Conservation (phyloP, 2,888 invertebrate species). For the Melinopterus prodromus region DNA sequence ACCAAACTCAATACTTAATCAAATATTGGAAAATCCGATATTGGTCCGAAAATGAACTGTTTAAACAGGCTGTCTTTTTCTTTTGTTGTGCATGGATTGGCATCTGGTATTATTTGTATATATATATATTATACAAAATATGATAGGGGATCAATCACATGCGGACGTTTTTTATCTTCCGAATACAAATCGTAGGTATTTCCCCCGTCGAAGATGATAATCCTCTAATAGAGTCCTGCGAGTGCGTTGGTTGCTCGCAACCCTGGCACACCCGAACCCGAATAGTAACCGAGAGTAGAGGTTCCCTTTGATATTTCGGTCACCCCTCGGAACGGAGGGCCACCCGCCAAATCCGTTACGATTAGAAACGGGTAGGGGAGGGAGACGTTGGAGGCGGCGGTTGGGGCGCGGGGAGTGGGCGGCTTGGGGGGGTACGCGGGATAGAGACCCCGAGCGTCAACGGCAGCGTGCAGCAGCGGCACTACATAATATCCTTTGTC, state of each 20-base stretch:
- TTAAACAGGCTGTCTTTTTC: too few relatives aligned
- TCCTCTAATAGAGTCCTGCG: not conserved
- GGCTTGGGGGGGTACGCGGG: not conserved
- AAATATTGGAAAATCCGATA: too few relatives aligned
- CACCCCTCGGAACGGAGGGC: not conserved
- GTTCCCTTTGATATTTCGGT: not conserved
- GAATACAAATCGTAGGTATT: not conserved
- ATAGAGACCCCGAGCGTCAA: not conserved
- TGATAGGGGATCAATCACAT: not conserved
- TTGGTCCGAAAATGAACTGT: too few relatives aligned
- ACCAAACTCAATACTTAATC: too few relatives aligned
- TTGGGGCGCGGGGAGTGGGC: not conserved
- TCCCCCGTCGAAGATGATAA: not conserved
- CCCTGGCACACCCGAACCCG: not conserved
- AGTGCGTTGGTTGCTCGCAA: not conserved
- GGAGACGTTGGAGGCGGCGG: not conserved
- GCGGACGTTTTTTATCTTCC: not conserved
- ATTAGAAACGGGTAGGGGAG: not conserved
- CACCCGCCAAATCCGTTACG: not conserved
- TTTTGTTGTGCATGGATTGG: too few relatives aligned
- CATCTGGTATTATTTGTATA: too few relatives aligned
- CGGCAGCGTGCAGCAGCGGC: not conserved
- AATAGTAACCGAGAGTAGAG: not conserved
- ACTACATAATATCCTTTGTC: constrained; percentile 39
- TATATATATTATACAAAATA: not conserved